Evolutionary conservation across 2,113 vertebrate genomes (phyloP).

Genomic region (Crypturellus undulatus): DNA sequence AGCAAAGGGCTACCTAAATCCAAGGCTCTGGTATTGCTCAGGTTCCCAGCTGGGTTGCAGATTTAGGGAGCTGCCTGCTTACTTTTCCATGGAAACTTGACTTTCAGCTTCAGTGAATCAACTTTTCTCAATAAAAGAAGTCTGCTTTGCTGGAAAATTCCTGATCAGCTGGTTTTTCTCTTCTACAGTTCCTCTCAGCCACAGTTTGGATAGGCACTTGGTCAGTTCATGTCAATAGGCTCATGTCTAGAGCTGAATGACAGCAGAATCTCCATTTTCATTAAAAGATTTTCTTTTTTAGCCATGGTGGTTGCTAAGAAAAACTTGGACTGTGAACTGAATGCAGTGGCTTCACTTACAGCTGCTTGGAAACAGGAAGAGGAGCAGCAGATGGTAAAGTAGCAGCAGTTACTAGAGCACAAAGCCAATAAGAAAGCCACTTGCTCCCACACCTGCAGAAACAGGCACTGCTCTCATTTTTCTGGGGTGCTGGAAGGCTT

Average conservation of each 20-base stretch:
- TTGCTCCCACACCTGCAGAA: slow-evolving; percentile 44
- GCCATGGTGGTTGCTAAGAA: slow-evolving; percentile 35
- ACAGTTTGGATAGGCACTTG: not conserved
- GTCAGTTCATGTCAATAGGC: not conserved
- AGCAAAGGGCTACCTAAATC: not conserved
- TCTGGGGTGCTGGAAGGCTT: not conserved
- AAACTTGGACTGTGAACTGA: slow-evolving; percentile 39
- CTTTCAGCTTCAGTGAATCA: not conserved
- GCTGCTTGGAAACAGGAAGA: slow-evolving; percentile 36
- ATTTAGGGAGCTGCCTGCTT: not conserved
- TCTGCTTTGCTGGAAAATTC: not conserved
- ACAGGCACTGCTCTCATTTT: not conserved
- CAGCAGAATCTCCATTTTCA: slow-evolving; percentile 3
- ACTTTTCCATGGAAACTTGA: not conserved
- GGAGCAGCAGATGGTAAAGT: slow-evolving; percentile 37
- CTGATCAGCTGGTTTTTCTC: not conserved
- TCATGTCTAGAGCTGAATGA: not conserved
- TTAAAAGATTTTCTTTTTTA: slow-evolving; percentile 38
- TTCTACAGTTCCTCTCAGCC: accelerated
- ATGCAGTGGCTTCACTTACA: slow-evolving; percentile 34
- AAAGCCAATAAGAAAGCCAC: slow-evolving; percentile 19
- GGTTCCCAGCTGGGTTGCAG: not conserved
- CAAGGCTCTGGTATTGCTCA: not conserved
- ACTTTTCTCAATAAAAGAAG: not conserved
- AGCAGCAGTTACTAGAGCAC: not conserved